phyloP scores from a whole-genome alignment of 1,140 invertebrate genomes.

The Homalodisca vitripennis region DNA sequence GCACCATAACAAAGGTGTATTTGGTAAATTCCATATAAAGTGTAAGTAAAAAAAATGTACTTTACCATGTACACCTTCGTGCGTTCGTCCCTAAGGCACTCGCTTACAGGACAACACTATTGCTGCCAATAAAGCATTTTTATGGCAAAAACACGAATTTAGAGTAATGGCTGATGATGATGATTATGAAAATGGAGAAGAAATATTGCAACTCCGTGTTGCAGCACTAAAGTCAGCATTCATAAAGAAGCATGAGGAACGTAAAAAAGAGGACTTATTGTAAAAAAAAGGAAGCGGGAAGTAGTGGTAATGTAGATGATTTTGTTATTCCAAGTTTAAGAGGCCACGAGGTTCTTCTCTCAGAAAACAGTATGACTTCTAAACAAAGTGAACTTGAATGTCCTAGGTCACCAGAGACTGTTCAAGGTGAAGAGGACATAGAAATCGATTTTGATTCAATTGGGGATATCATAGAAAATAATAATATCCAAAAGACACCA shows the following conservation, averaged over 20 bases:
- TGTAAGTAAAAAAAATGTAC: no score
- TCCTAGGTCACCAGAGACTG: background rate
- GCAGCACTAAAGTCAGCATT: constrained; percentile 21
- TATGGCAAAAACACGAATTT: no score
- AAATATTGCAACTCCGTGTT: constrained; percentile 2
- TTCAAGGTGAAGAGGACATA: constrained; percentile 22
- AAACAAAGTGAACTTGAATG: no score
- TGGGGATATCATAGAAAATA: background rate
- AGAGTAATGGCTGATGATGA: no score
- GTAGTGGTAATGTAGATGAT: background rate
- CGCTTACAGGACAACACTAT: no score
- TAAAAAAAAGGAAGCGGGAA: background rate
- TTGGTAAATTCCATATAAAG: no score
- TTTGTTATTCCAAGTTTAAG: background rate
- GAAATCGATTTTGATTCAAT: constrained; percentile 5
- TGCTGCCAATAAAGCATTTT: no score
- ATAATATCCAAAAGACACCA: background rate
- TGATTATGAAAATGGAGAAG: constrained; percentile 1
- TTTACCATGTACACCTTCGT: no score
- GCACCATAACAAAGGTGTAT: no score
- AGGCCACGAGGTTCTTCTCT: background rate
- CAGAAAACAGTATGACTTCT: background rate
- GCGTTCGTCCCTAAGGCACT: no score
- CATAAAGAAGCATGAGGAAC: constrained; percentile 7
- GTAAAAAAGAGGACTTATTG: constrained; percentile 3